Base-by-base conservation (phyloP, 2,113 vertebrate species). In the Rhabdomys dilectus region DNA sequence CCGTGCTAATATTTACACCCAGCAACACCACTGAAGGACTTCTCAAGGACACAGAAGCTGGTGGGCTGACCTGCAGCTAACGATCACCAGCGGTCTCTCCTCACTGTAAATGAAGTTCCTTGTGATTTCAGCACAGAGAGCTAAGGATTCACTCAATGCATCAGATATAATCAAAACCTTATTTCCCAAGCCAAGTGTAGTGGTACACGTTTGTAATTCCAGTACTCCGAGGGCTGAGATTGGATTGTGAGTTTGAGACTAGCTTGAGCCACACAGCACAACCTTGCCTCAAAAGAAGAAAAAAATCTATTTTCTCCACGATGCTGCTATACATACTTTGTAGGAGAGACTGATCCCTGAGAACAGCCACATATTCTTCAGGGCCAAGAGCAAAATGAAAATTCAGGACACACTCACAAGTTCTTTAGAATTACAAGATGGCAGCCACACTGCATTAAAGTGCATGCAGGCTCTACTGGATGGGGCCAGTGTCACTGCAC, bases 401-500 rank as follows among this genome's bases (percentile, higher is more conserved):
- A 62, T 45, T 80, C 45, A 75, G 81, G 9, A 1, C 45, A 31
- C 21, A 45, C 82, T 64, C 9, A 5, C n/a, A 31, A 85, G 11
- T 15, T 12, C 6, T 76, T 66, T n/a, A 60, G 80, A 80, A 92
- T 62, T 91, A 66, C 53, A 95, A 75, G 80, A 68, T 4, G 1
- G 26, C 16, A n/a, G 53, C n/a, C 51, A 60, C 1, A 86, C 66
- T 86, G 45, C 42, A 84, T 56, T 29, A 64, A 87, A 19, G 24
- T 17, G 73, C n/a, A 3, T 17, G 0, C 5, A 24, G n/a, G 7
- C 22, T 10, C 56, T 58, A 86, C 36, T 58, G 72, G 66, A 51
- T 0, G 1, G 1, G 34, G 13, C 13, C 53, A 5, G 3, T 22
- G 39, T 16, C 36, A 76, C 7, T 2, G 0, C 77, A 16, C 8